Percentiles rank a stretch among this genome's conserved stretches.
Conservation (phyloP, 2,888 invertebrate genomes). For the Zaprionus obscuricornis region DNA sequence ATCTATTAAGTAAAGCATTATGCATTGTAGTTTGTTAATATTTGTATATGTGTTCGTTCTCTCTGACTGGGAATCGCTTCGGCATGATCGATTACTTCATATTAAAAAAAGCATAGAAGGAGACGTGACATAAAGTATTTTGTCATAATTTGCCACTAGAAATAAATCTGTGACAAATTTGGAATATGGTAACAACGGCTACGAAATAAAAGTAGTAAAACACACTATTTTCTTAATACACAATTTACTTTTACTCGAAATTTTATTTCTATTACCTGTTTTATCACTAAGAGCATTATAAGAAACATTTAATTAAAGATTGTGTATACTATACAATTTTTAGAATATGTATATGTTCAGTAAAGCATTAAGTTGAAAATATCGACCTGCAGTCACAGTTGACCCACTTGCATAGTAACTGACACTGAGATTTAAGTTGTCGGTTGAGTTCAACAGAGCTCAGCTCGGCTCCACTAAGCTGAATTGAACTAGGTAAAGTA, state of each 20-base stretch:
- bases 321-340: slow-evolving; percentile 32
- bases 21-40: no score
- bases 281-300: slow-evolving; percentile 38
- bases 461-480: slow-evolving; percentile 32
- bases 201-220: slow-evolving; percentile 57
- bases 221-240: slow-evolving; percentile 34
- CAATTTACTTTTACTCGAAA: neutral
- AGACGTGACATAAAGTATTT: slow-evolving; percentile 18
- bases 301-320: slow-evolving; percentile 73
- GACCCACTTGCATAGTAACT: slow-evolving; percentile 62
- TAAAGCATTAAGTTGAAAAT: slow-evolving; percentile 54
- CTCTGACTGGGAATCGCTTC: no score
- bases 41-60: no score
- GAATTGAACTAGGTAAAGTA: slow-evolving; percentile 34
- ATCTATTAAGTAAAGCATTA: no score
- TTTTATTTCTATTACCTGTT: slow-evolving; percentile 12
- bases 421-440: neutral
- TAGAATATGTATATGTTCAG: slow-evolving; percentile 34
- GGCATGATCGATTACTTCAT: no score
- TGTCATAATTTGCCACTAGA: slow-evolving; percentile 60
- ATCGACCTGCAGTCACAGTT: slow-evolving; percentile 50
- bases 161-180: no score
- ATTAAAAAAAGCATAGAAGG: no score
- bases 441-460: slow-evolving; percentile 17
- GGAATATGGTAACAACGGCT: slow-evolving; percentile 52